Conservation (phyloP, 53 echinoderm and acorn worm genomes). For the Paracentrotus lividus region DNA sequence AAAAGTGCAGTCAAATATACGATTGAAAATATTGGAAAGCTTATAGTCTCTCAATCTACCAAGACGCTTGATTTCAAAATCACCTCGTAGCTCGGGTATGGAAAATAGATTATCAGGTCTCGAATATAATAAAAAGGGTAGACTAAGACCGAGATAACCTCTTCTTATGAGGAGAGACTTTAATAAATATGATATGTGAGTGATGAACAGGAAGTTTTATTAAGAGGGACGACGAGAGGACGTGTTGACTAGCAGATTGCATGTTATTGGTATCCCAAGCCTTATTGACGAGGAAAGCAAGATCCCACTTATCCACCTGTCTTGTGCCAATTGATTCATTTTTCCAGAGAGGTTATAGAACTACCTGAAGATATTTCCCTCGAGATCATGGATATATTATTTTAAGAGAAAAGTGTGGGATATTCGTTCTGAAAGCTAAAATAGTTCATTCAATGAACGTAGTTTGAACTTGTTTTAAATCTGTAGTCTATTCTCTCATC, state of each 20-base stretch:
- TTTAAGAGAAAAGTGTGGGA: too few species aligned
- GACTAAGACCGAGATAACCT: constrained; percentile 15
- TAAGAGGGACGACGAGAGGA: neutral
- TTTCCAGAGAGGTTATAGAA: neutral
- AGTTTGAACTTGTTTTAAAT: too few species aligned
- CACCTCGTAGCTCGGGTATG: neutral
- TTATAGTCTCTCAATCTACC: too few species aligned
- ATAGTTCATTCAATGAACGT: too few species aligned
- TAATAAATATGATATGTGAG: neutral
- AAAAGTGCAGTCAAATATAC: too few species aligned
- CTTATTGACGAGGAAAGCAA: neutral
- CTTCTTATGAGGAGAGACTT: neutral
- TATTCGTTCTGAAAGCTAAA: too few species aligned
- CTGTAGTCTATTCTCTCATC: too few species aligned
- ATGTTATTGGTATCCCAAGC: neutral
- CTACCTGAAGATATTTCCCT: neutral
- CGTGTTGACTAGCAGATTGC: neutral
- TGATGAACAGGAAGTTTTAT: neutral
- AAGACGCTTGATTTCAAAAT: neutral
- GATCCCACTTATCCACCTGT: neutral
- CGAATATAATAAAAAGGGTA: neutral
- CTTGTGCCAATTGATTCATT: neutral
- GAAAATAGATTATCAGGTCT: neutral
- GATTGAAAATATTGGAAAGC: too few species aligned
- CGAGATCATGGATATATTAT: too few species aligned